Evolutionary conservation across 2,888 invertebrate genomes (phyloP), one percentile per base, ranked within the genome.

Genomic region (Carpatolechia fugitivella): DNA sequence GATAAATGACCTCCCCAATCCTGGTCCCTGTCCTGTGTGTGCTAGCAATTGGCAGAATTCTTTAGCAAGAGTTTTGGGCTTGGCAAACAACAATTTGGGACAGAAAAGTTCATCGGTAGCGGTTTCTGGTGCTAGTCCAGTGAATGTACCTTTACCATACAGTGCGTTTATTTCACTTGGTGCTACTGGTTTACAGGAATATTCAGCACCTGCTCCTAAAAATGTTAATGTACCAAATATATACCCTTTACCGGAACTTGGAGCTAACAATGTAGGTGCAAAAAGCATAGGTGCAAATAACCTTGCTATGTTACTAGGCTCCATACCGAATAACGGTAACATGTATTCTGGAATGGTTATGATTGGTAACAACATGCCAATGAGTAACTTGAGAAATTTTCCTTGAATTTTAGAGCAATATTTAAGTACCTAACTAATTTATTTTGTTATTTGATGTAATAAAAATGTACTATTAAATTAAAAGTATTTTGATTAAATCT

Each of bases 21-120:
- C 30, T 0, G 35, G 10, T 11, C 10, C 36, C 1, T 50, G 50
- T 38, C 50, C 50, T 0, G 13, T 50, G 13, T 50, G 50, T 24
- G 24, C 35, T 5, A 36, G 35, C 11, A 50, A 50, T 13, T 50
- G 36, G 18, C 20, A 30, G 1, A 36, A 36, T 13, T 36, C 50
- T 35, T 36, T 50, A 6, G 20, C 50, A 7, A 36, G 24, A 29
- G 29, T 50, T 24, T 8, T 50, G 6, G 50, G 50, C 0, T 36
- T 50, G 36, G n/a, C 31, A 51, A 65, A 33, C 10, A 33, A 8
- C 33, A 24, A 24, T 24, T 33, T 33, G n/a, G 33, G 33, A 33
- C 33, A 33, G 10, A 8, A 44, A n/a, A 18, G 8, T 40, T 40
- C 40, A 8, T 10, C 40, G 10, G 5, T 40, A 10, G n/a, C 44